Conservation (phyloP, 2,888 invertebrate species). For the Athalia circularis region DNA sequence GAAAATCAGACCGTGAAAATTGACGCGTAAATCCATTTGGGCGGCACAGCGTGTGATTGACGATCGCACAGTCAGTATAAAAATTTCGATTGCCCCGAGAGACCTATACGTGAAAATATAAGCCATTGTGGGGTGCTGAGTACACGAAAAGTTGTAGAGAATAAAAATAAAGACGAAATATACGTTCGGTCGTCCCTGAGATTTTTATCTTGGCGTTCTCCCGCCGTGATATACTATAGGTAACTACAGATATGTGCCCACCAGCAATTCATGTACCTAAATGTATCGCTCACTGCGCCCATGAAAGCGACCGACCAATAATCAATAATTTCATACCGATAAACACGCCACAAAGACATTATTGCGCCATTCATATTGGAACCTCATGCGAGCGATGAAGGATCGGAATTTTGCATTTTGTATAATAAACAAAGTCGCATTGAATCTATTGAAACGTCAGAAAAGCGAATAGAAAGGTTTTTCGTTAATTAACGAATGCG, state of each 20-base stretch:
- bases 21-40: slow-evolving; percentile 29
- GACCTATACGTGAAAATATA: neutral
- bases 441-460: no score
- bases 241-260: no score
- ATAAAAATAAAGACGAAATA: neutral
- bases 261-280: neutral
- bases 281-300: neutral
- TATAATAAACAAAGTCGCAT: no score
- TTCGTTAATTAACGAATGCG: neutral
- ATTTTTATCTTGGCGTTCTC: no score
- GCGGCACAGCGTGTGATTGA: slow-evolving; percentile 10
- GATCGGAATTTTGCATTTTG: neutral
- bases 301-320: neutral
- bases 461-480: no score
- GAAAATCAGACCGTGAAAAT: slow-evolving; percentile 1
- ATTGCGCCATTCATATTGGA: slow-evolving; percentile 4
- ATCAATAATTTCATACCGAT: slow-evolving; percentile 23
- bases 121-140: neutral
- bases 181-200: neutral
- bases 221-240: no score
- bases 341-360: neutral
- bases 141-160: neutral
- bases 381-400: neutral
- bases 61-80: neutral
- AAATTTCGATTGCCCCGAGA: neutral